Conservation (phyloP, 2,888 invertebrate genomes). For the Lasioglossum villosulum region DNA sequence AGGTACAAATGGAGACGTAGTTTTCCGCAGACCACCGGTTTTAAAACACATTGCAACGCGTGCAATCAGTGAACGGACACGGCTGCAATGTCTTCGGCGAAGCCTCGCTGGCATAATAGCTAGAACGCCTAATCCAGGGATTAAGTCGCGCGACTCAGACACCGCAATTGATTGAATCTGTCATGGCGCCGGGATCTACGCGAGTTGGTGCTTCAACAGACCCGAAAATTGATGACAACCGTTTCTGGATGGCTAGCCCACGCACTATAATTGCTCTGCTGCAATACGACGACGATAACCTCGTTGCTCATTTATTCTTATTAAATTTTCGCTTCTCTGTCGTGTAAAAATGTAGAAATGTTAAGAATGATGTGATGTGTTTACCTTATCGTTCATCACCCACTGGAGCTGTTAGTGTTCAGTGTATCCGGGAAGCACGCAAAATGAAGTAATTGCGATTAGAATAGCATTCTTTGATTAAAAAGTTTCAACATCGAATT, state of each 20-base stretch:
- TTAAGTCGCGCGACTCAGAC: conserved; percentile 19
- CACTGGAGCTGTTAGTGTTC: conserved; percentile 2
- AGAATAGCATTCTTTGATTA: background rate
- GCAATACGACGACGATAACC: background rate
- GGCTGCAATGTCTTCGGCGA: background rate
- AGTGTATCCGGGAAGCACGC: background rate
- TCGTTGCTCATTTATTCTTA: background rate
- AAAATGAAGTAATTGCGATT: background rate
- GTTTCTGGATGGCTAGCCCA: background rate
- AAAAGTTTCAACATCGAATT: background rate
- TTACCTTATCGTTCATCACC: conserved; percentile 3
- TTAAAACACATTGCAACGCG: background rate
- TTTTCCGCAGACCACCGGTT: background rate
- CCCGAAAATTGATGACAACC: conserved; percentile 8
- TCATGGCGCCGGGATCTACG: background rate
- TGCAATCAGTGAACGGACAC: conserved; percentile 10
- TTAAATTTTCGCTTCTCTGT: background rate
- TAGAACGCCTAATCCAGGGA: conserved; percentile 31
- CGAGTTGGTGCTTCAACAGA: background rate
- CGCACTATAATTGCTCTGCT: background rate
- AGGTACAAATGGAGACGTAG: background rate
- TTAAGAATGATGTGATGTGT: background rate
- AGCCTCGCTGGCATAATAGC: background rate
- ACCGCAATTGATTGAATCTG: conserved; percentile 31
- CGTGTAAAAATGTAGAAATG: background rate